Conservation (phyloP, 2,113 vertebrate species). For the Tautogolabrus adspersus region DNA sequence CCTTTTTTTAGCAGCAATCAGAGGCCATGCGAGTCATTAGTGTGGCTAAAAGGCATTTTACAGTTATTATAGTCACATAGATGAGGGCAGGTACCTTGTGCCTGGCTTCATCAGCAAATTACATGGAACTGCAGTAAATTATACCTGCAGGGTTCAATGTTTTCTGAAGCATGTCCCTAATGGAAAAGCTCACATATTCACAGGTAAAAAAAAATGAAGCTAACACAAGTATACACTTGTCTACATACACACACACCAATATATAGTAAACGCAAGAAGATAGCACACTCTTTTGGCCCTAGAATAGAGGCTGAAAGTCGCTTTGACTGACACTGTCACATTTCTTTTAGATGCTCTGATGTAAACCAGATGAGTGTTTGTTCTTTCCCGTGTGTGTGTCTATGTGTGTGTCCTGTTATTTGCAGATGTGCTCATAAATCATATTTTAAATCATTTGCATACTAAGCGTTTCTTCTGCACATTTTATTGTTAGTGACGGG, state of each 20-base stretch:
- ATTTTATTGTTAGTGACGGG: not conserved
- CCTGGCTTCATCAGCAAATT: slow-evolving; percentile 44
- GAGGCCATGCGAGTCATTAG: slow-evolving; percentile 20
- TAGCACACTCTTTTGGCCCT: slow-evolving; percentile 15
- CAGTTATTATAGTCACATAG: slow-evolving; percentile 40
- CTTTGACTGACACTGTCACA: slow-evolving; percentile 22
- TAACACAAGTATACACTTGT: not conserved
- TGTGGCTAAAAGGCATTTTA: slow-evolving; percentile 38
- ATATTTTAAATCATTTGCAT: slow-evolving; percentile 7
- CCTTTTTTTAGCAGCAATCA: slow-evolving; percentile 10
- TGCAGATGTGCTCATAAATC: slow-evolving; percentile 32
- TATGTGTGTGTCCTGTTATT: slow-evolving; percentile 18
- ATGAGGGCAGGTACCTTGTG: slow-evolving; percentile 17
- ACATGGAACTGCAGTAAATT: slow-evolving; percentile 57
- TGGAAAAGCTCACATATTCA: slow-evolving; percentile 4
- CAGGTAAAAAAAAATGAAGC: slow-evolving; percentile 1
- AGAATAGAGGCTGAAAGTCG: slow-evolving; percentile 1
- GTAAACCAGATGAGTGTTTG: slow-evolving; percentile 52
- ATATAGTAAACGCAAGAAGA: slow-evolving; percentile 5
- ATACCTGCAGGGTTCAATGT: slow-evolving; percentile 32
- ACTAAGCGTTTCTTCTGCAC: not conserved
- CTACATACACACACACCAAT: slow-evolving; percentile 20
- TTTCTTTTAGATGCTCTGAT: slow-evolving; percentile 20
- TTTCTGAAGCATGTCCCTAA: slow-evolving; percentile 33
- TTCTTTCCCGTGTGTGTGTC: slow-evolving; percentile 5